Conservation (phyloP, 2,113 vertebrate species). For the Protomyctophum bolini region DNA sequence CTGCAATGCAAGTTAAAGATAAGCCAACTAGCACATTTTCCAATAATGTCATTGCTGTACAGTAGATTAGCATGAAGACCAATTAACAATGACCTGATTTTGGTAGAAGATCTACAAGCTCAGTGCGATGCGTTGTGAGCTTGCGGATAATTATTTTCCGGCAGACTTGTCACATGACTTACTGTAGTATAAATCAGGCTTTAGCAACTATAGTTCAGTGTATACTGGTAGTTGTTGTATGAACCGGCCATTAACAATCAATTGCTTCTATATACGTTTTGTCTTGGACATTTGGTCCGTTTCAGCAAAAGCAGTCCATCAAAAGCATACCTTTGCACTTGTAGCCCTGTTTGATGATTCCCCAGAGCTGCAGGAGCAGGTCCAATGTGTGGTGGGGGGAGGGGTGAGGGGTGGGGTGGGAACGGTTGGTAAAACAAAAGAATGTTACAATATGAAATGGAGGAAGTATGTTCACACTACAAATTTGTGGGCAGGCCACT, state of each 20-base stretch:
- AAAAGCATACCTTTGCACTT: conserved; percentile 93
- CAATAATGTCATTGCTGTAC: no score
- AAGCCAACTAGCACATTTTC: neutral
- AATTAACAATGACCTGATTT: no score
- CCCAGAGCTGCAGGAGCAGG: conserved; percentile 91
- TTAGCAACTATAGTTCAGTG: neutral
- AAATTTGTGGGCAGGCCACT: conserved; percentile 22
- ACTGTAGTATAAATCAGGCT: no score
- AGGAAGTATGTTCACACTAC: conserved; percentile 32
- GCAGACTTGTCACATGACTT: no score
- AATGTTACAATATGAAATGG: conserved; percentile 56
- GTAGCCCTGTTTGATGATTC: conserved; percentile 98
- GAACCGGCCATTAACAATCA: neutral
- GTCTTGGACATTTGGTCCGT: neutral
- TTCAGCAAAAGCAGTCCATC: neutral
- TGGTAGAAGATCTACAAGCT: no score
- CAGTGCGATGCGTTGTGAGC: no score
- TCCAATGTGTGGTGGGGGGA: conserved; percentile 59
- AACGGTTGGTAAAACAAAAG: conserved; percentile 8
- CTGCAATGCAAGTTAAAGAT: conserved; percentile 67
- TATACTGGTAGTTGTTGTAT: neutral
- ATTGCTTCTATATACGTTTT: no score
- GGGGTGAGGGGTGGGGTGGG: conserved; percentile 47
- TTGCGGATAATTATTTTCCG: neutral
- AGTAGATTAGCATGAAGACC: no score